Conservation (phyloP, 2,797 vertebrate species). For the Mallotus villosus region DNA sequence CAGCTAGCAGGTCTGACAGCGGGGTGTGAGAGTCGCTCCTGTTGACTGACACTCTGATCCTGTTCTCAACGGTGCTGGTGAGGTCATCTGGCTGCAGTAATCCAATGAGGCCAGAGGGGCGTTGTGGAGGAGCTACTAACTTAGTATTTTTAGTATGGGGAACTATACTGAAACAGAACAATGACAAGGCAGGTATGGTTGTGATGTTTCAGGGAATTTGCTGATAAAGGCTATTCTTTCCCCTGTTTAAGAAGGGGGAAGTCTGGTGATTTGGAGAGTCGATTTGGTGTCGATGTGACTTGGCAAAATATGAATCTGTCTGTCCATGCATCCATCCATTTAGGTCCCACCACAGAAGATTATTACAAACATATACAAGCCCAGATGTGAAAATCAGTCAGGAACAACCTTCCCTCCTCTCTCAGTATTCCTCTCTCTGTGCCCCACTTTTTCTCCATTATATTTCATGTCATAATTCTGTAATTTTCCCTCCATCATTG, state of each 20-base stretch:
- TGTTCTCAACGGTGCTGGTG: background rate
- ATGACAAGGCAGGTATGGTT: background rate
- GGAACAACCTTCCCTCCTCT: background rate
- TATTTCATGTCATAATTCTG: too few relatives aligned
- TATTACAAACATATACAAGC: too few relatives aligned
- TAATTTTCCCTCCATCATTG: too few relatives aligned
- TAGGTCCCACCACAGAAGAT: background rate
- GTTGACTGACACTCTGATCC: slow-evolving; percentile 4
- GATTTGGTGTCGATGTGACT: background rate
- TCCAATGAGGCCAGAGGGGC: too few relatives aligned
- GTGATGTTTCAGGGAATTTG: background rate
- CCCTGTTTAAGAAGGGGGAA: background rate
- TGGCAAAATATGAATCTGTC: background rate
- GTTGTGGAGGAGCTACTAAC: too few relatives aligned
- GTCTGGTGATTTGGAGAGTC: background rate
- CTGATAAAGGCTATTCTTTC: background rate
- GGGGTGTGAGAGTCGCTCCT: background rate
- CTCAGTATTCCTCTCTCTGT: too few relatives aligned
- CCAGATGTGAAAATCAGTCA: background rate
- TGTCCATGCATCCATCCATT: background rate
- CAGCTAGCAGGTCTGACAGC: background rate
- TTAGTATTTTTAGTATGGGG: background rate
- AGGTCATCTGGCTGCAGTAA: background rate
- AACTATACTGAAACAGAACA: background rate
- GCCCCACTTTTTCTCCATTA: too few relatives aligned